Percentiles rank a stretch among this genome's conserved stretches.
Conservation (phyloP, 1,140 invertebrate genomes). For the Hormaphis cornu region DNA sequence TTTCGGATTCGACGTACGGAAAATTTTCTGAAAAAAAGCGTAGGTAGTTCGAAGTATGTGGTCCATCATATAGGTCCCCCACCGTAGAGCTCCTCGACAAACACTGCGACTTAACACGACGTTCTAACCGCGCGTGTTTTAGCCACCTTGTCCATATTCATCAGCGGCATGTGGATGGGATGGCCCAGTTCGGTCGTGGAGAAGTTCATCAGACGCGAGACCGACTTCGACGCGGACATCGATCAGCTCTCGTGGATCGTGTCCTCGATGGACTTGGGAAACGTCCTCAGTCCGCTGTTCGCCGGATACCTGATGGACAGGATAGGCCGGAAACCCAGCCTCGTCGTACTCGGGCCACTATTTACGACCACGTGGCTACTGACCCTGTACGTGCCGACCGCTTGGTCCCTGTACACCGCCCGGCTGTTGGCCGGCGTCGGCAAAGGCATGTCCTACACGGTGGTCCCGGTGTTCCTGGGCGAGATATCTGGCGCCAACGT, state of each 20-base stretch:
- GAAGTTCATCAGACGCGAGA: conserved; percentile 33
- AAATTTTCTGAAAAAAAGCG: no score
- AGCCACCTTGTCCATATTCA: conserved; percentile 12
- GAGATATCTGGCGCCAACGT: conserved; percentile 50
- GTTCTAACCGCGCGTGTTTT: background rate
- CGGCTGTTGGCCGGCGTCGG: conserved; percentile 50
- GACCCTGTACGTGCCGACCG: conserved; percentile 11
- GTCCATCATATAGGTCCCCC: no score
- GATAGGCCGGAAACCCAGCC: conserved; percentile 58
- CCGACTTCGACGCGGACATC: conserved; percentile 14
- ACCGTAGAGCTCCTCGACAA: no score
- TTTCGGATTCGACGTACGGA: no score
- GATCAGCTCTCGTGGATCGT: conserved; percentile 36
- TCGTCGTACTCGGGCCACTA: conserved; percentile 54
- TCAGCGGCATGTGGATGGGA: conserved; percentile 46
- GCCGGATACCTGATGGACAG: conserved; percentile 55
- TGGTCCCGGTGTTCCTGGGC: conserved; percentile 50
- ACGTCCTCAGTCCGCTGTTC: conserved; percentile 37
- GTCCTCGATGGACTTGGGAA: conserved; percentile 38
- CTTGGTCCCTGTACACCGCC: conserved; percentile 47
- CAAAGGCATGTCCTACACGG: conserved; percentile 47
- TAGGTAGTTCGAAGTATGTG: no score
- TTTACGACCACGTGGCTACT: conserved; percentile 32
- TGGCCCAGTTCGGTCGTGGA: conserved; percentile 58
- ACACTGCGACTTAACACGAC: no score